These are phyloP conservation scores for Carduelis carduelis DNA, from an alignment of 2,797 vertebrate genomes.

Conservation along the genomic window DNA sequence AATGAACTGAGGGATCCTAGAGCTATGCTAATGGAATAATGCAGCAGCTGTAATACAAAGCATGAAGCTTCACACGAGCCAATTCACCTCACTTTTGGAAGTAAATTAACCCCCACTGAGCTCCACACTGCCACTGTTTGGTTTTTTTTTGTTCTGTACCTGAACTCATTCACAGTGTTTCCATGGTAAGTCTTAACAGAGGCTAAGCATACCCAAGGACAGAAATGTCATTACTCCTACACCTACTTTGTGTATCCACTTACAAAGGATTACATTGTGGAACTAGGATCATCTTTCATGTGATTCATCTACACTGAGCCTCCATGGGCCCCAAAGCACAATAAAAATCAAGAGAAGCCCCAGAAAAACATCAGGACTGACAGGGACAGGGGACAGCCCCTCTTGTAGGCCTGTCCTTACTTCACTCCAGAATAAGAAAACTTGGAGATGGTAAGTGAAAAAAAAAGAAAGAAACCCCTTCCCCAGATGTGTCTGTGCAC, in stretches of 20 bases:
- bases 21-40: not conserved
- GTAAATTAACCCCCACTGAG: not conserved
- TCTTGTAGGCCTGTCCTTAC: not conserved
- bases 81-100: not conserved
- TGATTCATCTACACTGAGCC: not conserved
- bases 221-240: not conserved
- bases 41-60: not conserved
- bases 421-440: too few relatives aligned
- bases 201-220: not conserved
- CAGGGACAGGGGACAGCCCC: not conserved
- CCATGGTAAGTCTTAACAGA: not conserved
- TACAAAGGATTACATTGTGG: not conserved
- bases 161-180: not conserved
- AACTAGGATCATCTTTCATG: not conserved
- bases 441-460: not conserved
- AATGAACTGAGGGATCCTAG: not conserved
- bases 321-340: not conserved
- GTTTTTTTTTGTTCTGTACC: not conserved
- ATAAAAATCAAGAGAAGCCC: not conserved
- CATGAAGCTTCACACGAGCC: accelerated
- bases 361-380: not conserved
- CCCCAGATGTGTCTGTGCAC: accelerated
- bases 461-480: not conserved
- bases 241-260: not conserved
- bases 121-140: not conserved